A percentile compares a stretch with the other conserved stretches of the same genome.
Conservation (phyloP, 2,888 invertebrate species). For the Hecatera dysodea region DNA sequence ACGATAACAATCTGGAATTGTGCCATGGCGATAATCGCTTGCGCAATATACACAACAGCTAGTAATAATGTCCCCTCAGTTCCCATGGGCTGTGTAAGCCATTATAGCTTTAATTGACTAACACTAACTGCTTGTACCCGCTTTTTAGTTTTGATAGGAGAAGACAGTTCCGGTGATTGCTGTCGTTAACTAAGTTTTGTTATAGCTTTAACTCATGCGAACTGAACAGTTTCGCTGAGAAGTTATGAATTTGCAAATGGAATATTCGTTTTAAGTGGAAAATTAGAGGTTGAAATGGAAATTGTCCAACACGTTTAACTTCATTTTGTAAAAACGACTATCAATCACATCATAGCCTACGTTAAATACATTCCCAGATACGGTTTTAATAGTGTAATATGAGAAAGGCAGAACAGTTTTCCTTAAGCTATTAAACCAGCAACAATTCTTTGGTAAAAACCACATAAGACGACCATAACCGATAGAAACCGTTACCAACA, state of each 20-base stretch:
- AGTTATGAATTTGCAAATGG: conserved; percentile 18
- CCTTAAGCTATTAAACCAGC: conserved; percentile 23
- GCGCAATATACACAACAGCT: conserved; percentile 77
- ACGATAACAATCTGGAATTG: conserved; percentile 74
- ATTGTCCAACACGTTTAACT: neutral
- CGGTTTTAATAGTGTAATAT: conserved; percentile 3
- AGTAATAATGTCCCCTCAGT: conserved; percentile 73
- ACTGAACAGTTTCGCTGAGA: conserved; percentile 28
- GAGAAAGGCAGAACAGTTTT: neutral
- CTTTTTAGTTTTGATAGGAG: conserved; percentile 59
- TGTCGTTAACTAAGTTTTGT: conserved; percentile 44
- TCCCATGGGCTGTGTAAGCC: conserved; percentile 81
- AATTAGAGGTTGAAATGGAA: conserved; percentile 1
- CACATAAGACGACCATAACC: conserved; percentile 53
- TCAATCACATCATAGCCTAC: no score
- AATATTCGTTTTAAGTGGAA: conserved; percentile 16
- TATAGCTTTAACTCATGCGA: conserved; percentile 47
- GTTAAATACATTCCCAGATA: neutral
- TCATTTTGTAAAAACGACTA: neutral
- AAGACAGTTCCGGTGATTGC: conserved; percentile 50
- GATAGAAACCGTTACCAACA: conserved; percentile 54
- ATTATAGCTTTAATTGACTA: conserved; percentile 81
- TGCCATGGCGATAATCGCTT: conserved; percentile 86
- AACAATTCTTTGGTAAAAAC: conserved; percentile 18
- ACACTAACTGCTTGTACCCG: conserved; percentile 35